A percentile compares a stretch with the other conserved stretches of the same genome.
phyloP scores from a whole-genome alignment of 2,797 vertebrate genomes.

The Diglossa cyanea region DNA sequence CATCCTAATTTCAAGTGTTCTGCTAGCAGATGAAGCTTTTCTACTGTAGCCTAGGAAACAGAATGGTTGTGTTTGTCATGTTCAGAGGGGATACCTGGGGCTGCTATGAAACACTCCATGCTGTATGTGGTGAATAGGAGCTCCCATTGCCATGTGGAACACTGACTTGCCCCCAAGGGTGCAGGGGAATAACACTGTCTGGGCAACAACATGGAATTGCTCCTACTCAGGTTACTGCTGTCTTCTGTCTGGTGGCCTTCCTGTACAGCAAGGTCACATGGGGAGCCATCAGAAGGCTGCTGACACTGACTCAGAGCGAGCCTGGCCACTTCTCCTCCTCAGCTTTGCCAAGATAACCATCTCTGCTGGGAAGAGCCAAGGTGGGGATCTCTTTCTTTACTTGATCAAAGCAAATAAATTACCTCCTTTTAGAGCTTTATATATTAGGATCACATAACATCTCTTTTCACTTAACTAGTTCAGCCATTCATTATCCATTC shows the following conservation, averaged over 20 bases:
- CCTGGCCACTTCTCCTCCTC: neutral
- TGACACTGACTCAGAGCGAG: neutral
- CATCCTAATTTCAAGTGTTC: neutral
- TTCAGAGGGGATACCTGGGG: neutral
- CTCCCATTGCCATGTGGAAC: neutral
- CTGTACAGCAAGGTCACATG: neutral
- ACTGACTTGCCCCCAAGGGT: neutral
- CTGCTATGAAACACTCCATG: neutral
- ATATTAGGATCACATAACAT: neutral
- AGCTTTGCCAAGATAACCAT: neutral
- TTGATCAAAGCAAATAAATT: neutral
- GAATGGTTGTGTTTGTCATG: neutral
- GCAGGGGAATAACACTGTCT: neutral
- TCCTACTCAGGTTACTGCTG: neutral
- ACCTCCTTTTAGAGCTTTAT: neutral
- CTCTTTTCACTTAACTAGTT: slow-evolving; percentile 46
- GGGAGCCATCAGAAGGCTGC: neutral
- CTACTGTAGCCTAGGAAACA: neutral
- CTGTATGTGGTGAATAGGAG: accelerated
- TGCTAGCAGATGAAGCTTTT: neutral
- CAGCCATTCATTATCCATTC: slow-evolving; percentile 2
- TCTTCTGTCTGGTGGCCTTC: neutral
- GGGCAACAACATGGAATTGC: neutral
- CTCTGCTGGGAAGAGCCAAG: neutral
- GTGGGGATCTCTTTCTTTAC: neutral